A percentile compares a stretch with the other conserved stretches of the same genome.
These are phyloP conservation scores for Myanophis thanlyinensis DNA, from an alignment of 2,113 vertebrate species.

Conservation along the genomic window DNA sequence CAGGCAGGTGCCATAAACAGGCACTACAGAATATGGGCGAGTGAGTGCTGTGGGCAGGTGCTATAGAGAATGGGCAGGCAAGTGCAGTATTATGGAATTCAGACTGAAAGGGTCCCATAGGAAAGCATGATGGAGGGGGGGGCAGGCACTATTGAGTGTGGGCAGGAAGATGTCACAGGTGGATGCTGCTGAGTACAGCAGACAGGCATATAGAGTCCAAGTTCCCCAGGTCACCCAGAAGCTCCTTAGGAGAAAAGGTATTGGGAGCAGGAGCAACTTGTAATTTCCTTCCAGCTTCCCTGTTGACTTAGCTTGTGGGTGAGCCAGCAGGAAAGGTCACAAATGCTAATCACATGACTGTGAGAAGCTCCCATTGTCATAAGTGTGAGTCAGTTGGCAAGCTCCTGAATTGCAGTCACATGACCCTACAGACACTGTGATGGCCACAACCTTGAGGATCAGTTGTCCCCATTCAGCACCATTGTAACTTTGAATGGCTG, in stretches of 20 bases:
- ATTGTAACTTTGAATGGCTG: not conserved
- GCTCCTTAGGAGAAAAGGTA: not conserved
- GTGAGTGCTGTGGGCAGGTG: not conserved
- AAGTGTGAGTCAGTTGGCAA: not conserved
- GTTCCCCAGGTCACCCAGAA: not conserved
- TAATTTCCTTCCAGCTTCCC: not conserved
- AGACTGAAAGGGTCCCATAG: not conserved
- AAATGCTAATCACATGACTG: not conserved
- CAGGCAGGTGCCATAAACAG: not conserved
- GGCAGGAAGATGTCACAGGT: not conserved
- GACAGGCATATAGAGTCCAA: not conserved
- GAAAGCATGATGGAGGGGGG: not conserved
- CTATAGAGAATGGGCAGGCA: not conserved
- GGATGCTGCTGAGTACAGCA: not conserved
- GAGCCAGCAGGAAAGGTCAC: not conserved
- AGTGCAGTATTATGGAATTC: not conserved
- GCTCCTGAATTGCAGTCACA: not conserved
- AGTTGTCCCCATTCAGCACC: not conserved
- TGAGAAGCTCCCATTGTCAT: not conserved
- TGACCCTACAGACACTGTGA: not conserved
- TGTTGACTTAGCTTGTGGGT: not conserved
- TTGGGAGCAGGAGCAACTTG: not conserved
- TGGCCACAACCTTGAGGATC: not conserved
- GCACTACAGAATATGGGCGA: not conserved
- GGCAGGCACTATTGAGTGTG: not conserved